phyloP scores from a whole-genome alignment of 2,888 invertebrate species.

The Strigamia transsilvanica region DNA sequence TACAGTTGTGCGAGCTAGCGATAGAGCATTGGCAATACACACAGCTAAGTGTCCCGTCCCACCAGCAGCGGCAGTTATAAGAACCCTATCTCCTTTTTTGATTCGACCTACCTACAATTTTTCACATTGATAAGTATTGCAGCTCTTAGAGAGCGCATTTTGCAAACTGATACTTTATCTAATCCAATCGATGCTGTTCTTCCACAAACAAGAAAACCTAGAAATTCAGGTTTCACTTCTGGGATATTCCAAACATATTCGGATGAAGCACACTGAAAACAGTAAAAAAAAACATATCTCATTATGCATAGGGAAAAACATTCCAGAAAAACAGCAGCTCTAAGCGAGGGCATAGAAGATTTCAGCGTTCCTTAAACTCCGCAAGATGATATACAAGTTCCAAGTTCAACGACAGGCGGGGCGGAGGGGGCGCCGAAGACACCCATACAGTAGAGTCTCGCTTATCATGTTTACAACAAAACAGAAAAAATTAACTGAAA shows the following conservation, averaged over 20 bases:
- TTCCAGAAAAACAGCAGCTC: too few species aligned
- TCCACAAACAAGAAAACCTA: conserved; percentile 62
- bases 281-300: background rate
- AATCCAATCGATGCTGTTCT: conserved; percentile 61
- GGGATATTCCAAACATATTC: conserved; percentile 60
- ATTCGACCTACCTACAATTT: conserved; percentile 23
- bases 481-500: too few species aligned
- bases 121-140: background rate
- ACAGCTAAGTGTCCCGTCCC: conserved; percentile 62
- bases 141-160: background rate
- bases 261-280: conserved; percentile 58
- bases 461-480: too few species aligned
- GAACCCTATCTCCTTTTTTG: conserved; percentile 60
- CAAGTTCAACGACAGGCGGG: too few species aligned
- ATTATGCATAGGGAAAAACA: too few species aligned
- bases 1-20: background rate
- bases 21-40: background rate
- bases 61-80: conserved; percentile 62
- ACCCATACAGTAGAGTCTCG: too few species aligned
- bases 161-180: conserved; percentile 60
- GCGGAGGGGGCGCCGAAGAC: too few species aligned
- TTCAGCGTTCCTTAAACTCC: too few species aligned
- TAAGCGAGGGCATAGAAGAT: too few species aligned
- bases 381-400: too few species aligned
- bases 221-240: conserved; percentile 59